Conservation (phyloP, 2,797 vertebrate species). For the Macropus fuliginosus region DNA sequence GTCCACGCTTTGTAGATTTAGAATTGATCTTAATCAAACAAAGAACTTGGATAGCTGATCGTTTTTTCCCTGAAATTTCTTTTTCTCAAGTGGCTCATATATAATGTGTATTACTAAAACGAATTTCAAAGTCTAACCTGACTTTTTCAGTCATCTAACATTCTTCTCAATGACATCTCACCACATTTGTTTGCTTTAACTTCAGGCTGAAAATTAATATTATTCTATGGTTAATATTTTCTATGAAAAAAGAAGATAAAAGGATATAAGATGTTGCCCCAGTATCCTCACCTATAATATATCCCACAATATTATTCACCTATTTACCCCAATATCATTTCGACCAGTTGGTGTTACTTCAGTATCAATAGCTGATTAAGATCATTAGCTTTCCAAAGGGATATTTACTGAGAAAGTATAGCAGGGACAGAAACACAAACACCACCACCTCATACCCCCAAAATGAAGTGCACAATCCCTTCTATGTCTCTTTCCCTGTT, state of each 20-base stretch:
- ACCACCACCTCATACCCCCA: rapidly evolving
- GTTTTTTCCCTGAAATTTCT: neutral
- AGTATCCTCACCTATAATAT: neutral
- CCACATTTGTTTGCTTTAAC: neutral
- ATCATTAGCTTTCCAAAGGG: neutral
- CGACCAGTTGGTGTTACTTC: neutral
- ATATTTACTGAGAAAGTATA: neutral
- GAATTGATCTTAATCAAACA: neutral
- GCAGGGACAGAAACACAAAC: neutral
- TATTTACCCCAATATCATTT: neutral
- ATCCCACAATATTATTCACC: neutral
- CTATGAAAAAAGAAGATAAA: slow-evolving; percentile 1
- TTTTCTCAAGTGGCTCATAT: neutral
- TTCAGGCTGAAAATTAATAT: neutral
- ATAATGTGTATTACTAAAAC: neutral
- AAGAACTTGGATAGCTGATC: neutral
- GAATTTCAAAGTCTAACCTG: neutral
- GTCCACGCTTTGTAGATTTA: neutral
- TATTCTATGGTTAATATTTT: slow-evolving; percentile 14
- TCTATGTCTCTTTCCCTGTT: neutral
- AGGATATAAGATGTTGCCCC: no score
- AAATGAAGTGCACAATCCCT: neutral
- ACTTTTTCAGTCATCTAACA: neutral
- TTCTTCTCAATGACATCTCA: neutral
- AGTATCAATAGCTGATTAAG: neutral